Evolutionary conservation across 2,888 invertebrate genomes (phyloP), one percentile per base, ranked within the genome.

Genomic region (Bombylius discolor): DNA sequence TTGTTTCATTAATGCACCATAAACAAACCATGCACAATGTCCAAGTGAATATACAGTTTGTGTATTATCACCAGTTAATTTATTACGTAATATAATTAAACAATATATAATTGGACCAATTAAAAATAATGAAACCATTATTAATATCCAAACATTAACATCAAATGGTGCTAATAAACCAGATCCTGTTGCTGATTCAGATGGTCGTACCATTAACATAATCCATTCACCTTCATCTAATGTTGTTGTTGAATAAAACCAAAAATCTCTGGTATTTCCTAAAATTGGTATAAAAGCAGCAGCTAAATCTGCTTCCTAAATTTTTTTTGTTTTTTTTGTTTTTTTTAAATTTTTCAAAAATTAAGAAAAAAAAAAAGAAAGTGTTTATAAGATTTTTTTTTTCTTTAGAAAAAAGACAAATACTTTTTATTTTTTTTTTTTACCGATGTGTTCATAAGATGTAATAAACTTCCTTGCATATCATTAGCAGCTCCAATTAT

Each of bases 1-100:
- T 73, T 92, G 92, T 66, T 91, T 92, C 75, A 92, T 81, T 44
- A 92, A 78, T 2, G 89, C 89, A 14, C 90, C 89, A 67, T 91
- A 92, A 5, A 87, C 86, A 67, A 91, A 92, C 91, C 91, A 92
- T 61, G 87, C 79, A 66, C 90, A 90, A 5, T 85, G 80, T 0
- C 81, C 78, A 23, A 90, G 64, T 0, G 81, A 76, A 62, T 85
- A 84, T 5, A 78, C 73, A 8, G 72, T 73, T 62, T 84, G 79
- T 8, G 71, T 67, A 3, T 78, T 74, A 55, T 82, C 81, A 32
- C 77, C 78, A 49, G 85, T 80, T 33, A 87, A 64, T 62, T 78
- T 79, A 32, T 79, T 79, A 58, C 85, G 80, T 49, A 87, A 63
- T 11, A 79, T 77, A 5, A 88, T 84, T 45, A 90, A 74, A 4